Evolutionary conservation across 2,113 vertebrate species (phyloP).

Genomic region (Burhinus bistriatus): DNA sequence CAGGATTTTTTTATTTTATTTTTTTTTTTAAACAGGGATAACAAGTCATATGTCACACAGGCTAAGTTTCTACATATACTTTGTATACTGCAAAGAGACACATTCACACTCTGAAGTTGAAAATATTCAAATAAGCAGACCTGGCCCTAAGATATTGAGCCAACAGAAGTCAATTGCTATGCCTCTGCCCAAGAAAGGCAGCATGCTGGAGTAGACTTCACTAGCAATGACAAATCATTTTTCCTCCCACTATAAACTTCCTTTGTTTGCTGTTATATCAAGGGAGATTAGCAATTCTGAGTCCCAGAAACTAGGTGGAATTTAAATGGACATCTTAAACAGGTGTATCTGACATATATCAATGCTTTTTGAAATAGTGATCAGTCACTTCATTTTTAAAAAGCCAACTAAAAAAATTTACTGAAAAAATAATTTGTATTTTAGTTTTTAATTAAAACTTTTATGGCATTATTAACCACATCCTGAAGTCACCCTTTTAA

Average conservation of each 20-base stretch:
- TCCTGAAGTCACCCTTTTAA: neutral
- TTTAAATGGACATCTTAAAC: neutral
- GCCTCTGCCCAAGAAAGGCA: neutral
- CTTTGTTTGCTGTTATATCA: neutral
- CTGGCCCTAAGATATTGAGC: neutral
- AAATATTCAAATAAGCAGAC: neutral
- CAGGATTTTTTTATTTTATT: no score
- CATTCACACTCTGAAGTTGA: neutral
- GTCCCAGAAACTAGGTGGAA: neutral
- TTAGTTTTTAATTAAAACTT: neutral
- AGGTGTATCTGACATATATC: neutral
- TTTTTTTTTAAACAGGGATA: neutral
- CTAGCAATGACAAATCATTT: neutral
- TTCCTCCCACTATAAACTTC: neutral
- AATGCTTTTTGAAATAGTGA: neutral
- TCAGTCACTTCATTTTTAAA: neutral
- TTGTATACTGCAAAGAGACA: no score
- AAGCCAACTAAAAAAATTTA: neutral
- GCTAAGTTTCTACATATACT: neutral
- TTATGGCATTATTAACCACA: neutral
- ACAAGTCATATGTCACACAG: neutral
- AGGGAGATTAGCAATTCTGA: neutral
- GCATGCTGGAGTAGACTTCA: neutral
- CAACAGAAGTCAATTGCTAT: neutral
- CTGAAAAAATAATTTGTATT: neutral